phyloP scores from a whole-genome alignment of 2,113 vertebrate species.

The Notarius quadriscutis region DNA sequence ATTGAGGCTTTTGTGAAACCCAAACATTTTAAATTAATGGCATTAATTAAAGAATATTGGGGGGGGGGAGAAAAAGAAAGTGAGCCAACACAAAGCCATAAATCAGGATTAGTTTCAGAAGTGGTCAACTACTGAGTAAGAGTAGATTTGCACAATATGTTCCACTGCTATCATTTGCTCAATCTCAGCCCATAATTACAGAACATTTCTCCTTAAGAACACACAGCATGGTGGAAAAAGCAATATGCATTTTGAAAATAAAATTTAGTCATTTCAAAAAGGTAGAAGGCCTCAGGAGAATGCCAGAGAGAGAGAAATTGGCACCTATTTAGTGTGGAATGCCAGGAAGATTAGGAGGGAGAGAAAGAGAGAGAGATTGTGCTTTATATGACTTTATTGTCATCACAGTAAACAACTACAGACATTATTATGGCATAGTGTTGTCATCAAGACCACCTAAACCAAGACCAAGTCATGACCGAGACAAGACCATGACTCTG shows the following conservation, averaged over 20 bases:
- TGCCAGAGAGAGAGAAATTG: too few species aligned
- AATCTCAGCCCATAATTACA: background rate
- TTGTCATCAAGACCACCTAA: too few species aligned
- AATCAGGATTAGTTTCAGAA: background rate
- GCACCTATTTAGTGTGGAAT: too few species aligned
- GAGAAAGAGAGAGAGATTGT: background rate
- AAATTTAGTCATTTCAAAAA: too few species aligned
- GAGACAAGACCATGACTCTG: too few species aligned
- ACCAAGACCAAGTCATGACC: too few species aligned
- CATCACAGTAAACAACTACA: too few species aligned
- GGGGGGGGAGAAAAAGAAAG: background rate
- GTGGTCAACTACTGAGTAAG: background rate
- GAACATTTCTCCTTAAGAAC: background rate
- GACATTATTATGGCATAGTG: too few species aligned
- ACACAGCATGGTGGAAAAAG: background rate
- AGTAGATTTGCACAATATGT: background rate
- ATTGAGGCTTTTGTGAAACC: background rate
- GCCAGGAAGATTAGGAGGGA: background rate
- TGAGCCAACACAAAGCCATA: too few species aligned
- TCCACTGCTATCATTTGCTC: background rate
- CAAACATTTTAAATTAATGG: background rate
- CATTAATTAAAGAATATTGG: background rate
- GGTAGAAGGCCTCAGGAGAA: too few species aligned
- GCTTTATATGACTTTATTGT: too few species aligned
- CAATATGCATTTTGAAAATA: background rate